These are phyloP conservation scores for Sebastiscus albofasciatus DNA, from an alignment of 2,797 vertebrate genomes.

Conservation along the genomic window DNA sequence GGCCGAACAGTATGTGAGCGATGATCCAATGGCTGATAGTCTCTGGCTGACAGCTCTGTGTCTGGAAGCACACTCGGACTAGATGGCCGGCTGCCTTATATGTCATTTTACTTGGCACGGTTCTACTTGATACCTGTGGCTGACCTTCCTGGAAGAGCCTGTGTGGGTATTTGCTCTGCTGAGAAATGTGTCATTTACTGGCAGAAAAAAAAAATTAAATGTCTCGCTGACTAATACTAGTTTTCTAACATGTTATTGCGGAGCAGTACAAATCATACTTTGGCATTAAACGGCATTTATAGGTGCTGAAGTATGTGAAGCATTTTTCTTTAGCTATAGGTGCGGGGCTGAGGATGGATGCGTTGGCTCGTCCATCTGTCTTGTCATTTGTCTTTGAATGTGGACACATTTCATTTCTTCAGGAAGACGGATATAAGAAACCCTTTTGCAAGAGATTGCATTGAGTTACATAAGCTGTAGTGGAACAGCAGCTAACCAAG, in stretches of 20 bases:
- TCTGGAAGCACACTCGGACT: constrained; percentile 15
- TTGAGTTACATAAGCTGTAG: neutral
- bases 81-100: constrained; percentile 13
- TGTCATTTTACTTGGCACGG: constrained; percentile 10
- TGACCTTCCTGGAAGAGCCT: constrained; percentile 40
- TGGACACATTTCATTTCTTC: neutral
- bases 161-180: neutral
- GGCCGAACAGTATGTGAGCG: constrained; percentile 15
- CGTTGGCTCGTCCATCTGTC: neutral
- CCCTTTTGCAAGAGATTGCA: neutral
- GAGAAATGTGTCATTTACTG: constrained; percentile 11
- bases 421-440: neutral
- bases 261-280: neutral
- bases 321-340: neutral
- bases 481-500: neutral
- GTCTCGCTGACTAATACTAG: neutral
- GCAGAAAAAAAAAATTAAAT: neutral
- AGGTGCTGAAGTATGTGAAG: neutral
- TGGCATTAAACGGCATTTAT: neutral
- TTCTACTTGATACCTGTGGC: constrained; percentile 40
- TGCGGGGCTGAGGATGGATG: neutral
- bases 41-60: constrained; percentile 24
- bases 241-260: neutral
- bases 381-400: neutral
- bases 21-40: constrained; percentile 22